Evolutionary conservation across 2,797 vertebrate species (phyloP).

Genomic region (Austrolebias charrua): DNA sequence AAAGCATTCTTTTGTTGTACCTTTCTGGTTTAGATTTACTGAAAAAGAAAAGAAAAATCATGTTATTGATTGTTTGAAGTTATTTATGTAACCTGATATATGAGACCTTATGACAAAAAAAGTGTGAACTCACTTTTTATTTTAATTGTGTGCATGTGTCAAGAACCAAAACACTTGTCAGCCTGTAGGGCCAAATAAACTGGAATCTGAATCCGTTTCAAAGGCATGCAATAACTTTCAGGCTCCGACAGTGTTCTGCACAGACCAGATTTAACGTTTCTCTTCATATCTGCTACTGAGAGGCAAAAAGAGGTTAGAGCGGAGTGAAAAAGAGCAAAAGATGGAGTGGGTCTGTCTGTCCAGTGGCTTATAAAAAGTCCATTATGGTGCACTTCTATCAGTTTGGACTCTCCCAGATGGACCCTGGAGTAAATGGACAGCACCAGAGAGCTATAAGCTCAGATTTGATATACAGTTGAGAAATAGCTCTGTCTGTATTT

Average conservation of each 20-base stretch:
- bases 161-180: constrained; percentile 34
- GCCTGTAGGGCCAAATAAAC: constrained; percentile 54
- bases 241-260: constrained; percentile 40
- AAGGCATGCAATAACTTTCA: constrained; percentile 64
- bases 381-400: constrained; percentile 75
- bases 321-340: constrained; percentile 42
- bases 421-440: constrained; percentile 74
- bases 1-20: background rate
- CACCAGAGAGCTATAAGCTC: constrained; percentile 71
- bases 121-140: background rate
- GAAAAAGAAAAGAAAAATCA: no score
- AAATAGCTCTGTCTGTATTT: constrained; percentile 38
- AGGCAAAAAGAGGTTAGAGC: constrained; percentile 33
- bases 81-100: no score
- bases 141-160: constrained; percentile 17
- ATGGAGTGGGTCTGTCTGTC: constrained; percentile 72
- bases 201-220: constrained; percentile 65
- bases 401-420: constrained; percentile 74
- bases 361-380: constrained; percentile 78
- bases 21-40: background rate
- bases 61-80: no score
- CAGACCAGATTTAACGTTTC: constrained; percentile 61
- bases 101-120: no score
- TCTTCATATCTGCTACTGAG: constrained; percentile 60
- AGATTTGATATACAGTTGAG: constrained; percentile 70